Base-by-base conservation (phyloP, 2,113 vertebrate species). In the Phaethornis superciliosus region DNA sequence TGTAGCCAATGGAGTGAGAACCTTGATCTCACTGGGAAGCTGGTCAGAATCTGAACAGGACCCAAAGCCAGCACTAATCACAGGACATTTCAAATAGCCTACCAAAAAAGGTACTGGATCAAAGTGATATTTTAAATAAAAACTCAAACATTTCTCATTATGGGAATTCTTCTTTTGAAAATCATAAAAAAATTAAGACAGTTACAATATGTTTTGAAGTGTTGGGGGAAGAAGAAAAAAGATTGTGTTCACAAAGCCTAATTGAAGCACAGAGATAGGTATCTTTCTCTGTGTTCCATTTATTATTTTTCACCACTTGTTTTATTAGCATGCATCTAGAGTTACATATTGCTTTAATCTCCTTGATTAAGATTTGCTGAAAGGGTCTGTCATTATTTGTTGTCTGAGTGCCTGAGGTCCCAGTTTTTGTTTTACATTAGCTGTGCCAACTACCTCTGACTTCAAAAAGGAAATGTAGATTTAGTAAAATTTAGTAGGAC, bases 351-450 rank as follows among this genome's bases (percentile, higher is more conserved):
- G 93, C 97, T 97, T 97, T 99, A 99, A 98, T 99, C 98, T 98
- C 91, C 58, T 97, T 98, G 98, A 98, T 99, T 98, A 99, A 98
- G 97, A 97, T 90, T 96, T 97, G 98, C 98, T 98, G 98, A 99
- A 98, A 99, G 98, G 94, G 97, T 97, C 67, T 97, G 97, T 97
- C 98, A 83, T 97, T 98, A 97, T 98, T 98, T 98, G 98, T 98
- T 97, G 81, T 98, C 97, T 97, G 93, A 94, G 64, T 95, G 97
- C 98, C 96, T 91, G 95, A 93, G 96, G 93, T 97, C 81, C 72
- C 92, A 71, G 85, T 94, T 97, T 95, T 97, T 96, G 63, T 94
- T 96, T 95, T 87, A 94, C 62, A 54, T 97, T 97, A 93, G 87
- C 93, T 65, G 40, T 85, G 88, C 85, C 81, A 94, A 64, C 91